Conservation (phyloP, 2,888 invertebrate species). For the Apamea crenata region DNA sequence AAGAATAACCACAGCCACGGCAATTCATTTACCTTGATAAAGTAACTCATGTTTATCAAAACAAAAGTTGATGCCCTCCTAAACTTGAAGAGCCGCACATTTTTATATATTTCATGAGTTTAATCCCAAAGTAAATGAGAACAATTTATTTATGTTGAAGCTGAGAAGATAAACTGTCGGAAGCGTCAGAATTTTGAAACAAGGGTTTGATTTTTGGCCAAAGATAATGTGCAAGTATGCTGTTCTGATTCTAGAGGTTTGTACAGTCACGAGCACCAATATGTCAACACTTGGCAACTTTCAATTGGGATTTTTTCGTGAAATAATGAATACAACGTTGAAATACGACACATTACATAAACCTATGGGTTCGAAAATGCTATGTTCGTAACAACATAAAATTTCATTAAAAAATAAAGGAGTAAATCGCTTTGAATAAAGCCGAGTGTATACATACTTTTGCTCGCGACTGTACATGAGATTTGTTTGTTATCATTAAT, state of each 20-base stretch:
- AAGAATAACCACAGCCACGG: not conserved
- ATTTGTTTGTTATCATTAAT: not conserved
- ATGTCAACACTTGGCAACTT: too few species aligned
- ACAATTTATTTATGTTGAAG: slow-evolving; percentile 33
- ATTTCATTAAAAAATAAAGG: too few species aligned
- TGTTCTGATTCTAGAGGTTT: not conserved
- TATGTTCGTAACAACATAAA: too few species aligned
- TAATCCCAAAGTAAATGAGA: slow-evolving; percentile 41
- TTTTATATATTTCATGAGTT: slow-evolving; percentile 57
- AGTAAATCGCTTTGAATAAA: too few species aligned
- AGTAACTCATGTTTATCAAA: slow-evolving; percentile 14
- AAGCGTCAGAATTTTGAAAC: not conserved
- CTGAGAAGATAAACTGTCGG: slow-evolving; percentile 5
- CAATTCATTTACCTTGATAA: slow-evolving; percentile 34
- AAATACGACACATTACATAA: too few species aligned
- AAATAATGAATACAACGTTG: too few species aligned
- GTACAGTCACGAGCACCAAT: not conserved
- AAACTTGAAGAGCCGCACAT: slow-evolving; percentile 29
- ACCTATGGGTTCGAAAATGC: too few species aligned
- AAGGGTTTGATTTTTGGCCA: slow-evolving; percentile 10
- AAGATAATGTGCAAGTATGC: not conserved
- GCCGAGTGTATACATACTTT: too few species aligned
- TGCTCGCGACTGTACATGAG: not conserved
- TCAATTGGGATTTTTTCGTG: too few species aligned
- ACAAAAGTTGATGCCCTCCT: slow-evolving; percentile 24